Evolutionary conservation across 2,888 invertebrate genomes (phyloP).

Genomic region (Chironomus riparius): DNA sequence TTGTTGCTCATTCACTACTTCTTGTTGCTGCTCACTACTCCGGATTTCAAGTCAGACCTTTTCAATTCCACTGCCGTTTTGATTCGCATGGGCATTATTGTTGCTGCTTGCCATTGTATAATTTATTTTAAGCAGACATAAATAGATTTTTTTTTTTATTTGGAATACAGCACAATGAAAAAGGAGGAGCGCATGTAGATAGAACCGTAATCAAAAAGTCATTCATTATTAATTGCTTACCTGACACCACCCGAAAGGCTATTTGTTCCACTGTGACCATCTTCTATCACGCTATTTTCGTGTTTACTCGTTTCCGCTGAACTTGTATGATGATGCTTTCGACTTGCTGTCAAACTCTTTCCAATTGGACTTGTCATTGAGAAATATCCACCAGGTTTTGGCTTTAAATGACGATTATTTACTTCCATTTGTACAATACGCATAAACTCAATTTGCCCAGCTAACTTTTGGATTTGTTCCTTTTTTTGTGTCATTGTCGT

Average conservation of each 20-base stretch:
- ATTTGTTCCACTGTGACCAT: slow-evolving; percentile 31
- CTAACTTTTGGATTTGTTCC: slow-evolving; percentile 86
- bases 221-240: slow-evolving; percentile 17
- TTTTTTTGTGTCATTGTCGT: slow-evolving; percentile 34
- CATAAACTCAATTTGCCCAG: slow-evolving; percentile 88
- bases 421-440: slow-evolving; percentile 90
- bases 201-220: neutral
- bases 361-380: slow-evolving; percentile 46
- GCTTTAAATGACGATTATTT: slow-evolving; percentile 81
- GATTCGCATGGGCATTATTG: slow-evolving; percentile 1
- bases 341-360: slow-evolving; percentile 36
- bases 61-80: slow-evolving; percentile 37
- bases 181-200: neutral
- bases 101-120: neutral
- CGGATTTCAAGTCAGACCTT: slow-evolving; percentile 44
- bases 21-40: slow-evolving; percentile 34
- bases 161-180: too few species aligned
- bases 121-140: too few species aligned
- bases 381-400: slow-evolving; percentile 74
- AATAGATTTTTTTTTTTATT: too few species aligned
- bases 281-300: slow-evolving; percentile 30
- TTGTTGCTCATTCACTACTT: neutral
- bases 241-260: neutral
- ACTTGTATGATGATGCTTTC: slow-evolving; percentile 32
- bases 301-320: slow-evolving; percentile 19